Conservation (phyloP, 1,140 invertebrate species). For the Eriocheir sinensis region DNA sequence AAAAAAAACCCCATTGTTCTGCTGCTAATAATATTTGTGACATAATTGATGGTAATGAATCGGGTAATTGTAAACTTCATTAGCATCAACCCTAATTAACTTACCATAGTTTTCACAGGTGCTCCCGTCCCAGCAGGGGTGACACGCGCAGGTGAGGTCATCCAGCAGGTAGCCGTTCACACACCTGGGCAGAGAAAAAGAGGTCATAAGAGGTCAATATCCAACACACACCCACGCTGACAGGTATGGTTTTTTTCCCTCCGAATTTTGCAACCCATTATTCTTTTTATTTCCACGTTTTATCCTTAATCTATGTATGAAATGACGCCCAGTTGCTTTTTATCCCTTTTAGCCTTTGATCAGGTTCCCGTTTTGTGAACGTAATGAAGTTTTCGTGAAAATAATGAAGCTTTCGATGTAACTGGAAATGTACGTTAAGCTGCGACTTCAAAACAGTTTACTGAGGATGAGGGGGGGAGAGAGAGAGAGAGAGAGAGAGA, state of each 20-base stretch:
- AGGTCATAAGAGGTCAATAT: neutral
- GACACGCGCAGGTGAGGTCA: slow-evolving; percentile 29
- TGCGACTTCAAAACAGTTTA: neutral
- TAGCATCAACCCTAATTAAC: neutral
- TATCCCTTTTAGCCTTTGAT: neutral
- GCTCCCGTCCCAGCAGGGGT: slow-evolving; percentile 34
- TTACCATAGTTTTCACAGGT: slow-evolving; percentile 26
- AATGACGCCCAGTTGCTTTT: neutral
- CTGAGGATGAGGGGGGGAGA: too few relatives aligned
- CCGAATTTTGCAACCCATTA: neutral
- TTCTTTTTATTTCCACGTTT: neutral
- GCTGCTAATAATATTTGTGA: too few relatives aligned
- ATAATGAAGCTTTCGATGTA: too few relatives aligned
- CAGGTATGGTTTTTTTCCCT: neutral
- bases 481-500: too few relatives aligned
- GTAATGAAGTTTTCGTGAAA: neutral
- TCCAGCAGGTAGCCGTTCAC: slow-evolving; percentile 1
- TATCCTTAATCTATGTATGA: neutral
- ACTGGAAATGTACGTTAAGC: neutral
- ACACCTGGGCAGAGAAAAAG: neutral
- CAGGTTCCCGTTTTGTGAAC: neutral
- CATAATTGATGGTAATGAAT: too few relatives aligned
- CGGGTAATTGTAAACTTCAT: neutral
- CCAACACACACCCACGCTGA: neutral
- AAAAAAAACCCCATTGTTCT: too few relatives aligned